Evolutionary conservation across 2,797 vertebrate species (phyloP).

Genomic region (Brotula barbata): DNA sequence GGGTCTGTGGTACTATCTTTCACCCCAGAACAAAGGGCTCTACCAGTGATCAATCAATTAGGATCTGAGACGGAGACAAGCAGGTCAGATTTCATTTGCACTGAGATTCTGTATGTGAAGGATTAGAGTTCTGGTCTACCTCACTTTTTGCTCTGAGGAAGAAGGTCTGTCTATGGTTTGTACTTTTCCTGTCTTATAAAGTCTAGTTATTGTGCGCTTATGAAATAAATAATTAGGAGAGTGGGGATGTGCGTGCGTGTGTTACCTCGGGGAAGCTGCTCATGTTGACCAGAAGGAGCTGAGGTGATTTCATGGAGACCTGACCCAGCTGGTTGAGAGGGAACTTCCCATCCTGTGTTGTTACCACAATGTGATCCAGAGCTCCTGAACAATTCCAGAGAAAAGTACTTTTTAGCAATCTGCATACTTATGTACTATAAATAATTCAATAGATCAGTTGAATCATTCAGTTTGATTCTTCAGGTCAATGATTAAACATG

Average conservation of each 20-base stretch:
- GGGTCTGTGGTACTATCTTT: constrained; percentile 65
- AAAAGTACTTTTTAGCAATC: constrained; percentile 4
- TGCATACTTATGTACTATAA: background rate
- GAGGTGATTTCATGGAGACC: constrained; percentile 93
- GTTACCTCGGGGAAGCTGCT: constrained; percentile 91
- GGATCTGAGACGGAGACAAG: constrained; percentile 64
- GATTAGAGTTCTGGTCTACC: constrained; percentile 56
- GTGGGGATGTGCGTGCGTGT: background rate
- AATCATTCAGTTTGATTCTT: background rate
- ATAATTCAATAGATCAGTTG: background rate
- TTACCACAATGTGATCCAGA: constrained; percentile 89
- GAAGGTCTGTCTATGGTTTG: constrained; percentile 45
- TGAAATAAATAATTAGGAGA: constrained; percentile 30
- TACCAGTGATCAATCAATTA: constrained; percentile 80
- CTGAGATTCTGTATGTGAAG: constrained; percentile 42
- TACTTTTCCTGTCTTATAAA: constrained; percentile 60
- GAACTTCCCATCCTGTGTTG: constrained; percentile 90
- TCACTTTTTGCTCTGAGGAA: constrained; percentile 45
- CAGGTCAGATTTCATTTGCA: constrained; percentile 71
- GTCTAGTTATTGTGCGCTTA: constrained; percentile 50
- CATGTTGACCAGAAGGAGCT: constrained; percentile 94
- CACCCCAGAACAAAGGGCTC: constrained; percentile 77
- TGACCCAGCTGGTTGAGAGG: constrained; percentile 96
- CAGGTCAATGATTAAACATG: too few species aligned
- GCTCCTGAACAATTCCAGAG: constrained; percentile 79